These are phyloP conservation scores for Chionoecetes opilio DNA, from an alignment of 1,140 invertebrate species.

Conservation along the genomic window DNA sequence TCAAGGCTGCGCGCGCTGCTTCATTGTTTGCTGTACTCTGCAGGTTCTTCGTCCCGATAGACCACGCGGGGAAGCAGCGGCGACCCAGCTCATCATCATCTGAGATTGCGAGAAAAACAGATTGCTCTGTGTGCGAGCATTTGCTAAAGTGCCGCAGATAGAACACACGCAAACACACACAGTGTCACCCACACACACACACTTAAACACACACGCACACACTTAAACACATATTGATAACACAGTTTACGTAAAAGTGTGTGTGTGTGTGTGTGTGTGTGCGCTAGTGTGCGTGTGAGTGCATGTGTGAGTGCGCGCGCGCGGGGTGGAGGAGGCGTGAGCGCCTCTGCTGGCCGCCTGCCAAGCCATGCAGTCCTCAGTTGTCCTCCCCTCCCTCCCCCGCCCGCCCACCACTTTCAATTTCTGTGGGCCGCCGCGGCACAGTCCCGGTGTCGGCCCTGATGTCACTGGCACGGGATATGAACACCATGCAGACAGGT, in stretches of 20 bases:
- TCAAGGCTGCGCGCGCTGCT: too few relatives aligned
- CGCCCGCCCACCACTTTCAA: conserved; percentile 14
- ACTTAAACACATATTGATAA: background rate
- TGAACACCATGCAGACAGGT: background rate
- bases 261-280: too few relatives aligned
- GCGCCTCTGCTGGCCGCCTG: background rate
- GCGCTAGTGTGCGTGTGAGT: background rate
- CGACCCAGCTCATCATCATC: too few relatives aligned
- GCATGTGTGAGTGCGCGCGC: background rate
- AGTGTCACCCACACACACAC: background rate
- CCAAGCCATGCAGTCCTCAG: background rate
- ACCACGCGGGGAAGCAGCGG: too few relatives aligned
- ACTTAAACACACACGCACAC: conserved; percentile 4
- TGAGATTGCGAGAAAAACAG: too few relatives aligned
- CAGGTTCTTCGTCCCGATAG: too few relatives aligned
- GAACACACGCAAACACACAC: background rate
- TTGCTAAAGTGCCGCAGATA: too few relatives aligned
- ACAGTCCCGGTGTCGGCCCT: background rate
- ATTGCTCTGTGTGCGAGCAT: too few relatives aligned
- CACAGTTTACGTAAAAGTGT: too few relatives aligned
- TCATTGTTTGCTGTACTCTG: too few relatives aligned
- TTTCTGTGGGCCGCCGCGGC: background rate
- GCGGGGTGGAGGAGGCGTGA: background rate
- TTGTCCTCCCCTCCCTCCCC: background rate
- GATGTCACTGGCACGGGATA: background rate